phyloP scores from a whole-genome alignment of 2,888 invertebrate genomes.

The Drosophila mayaguana region DNA sequence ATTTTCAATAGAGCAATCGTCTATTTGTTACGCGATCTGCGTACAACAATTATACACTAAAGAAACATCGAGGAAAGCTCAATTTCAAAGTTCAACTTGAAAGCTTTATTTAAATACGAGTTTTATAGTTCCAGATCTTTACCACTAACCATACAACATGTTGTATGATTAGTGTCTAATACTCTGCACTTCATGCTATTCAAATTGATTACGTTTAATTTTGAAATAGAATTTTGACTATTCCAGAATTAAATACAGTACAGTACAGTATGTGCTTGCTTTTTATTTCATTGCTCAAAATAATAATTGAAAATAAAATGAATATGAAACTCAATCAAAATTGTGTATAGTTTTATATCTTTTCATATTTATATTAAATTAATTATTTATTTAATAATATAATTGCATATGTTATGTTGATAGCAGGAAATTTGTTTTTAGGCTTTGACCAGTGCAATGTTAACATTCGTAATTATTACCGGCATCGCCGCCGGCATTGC shows the following conservation, averaged over 20 bases:
- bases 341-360: neutral
- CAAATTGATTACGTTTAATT: neutral
- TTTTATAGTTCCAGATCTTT: too few relatives aligned
- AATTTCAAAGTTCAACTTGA: neutral
- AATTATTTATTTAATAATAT: neutral
- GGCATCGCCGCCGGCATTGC: neutral
- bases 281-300: neutral
- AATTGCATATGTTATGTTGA: neutral
- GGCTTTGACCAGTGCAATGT: neutral
- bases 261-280: neutral
- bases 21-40: constrained; percentile 34
- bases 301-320: too few relatives aligned
- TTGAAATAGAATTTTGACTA: neutral
- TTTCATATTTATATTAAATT: neutral
- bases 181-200: neutral
- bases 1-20: constrained; percentile 67
- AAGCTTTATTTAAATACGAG: neutral
- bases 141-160: too few relatives aligned
- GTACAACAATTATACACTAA: constrained; percentile 8
- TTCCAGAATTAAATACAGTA: neutral
- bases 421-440: neutral
- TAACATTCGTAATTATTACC: neutral
- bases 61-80: neutral
- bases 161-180: too few relatives aligned
- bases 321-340: neutral